phyloP scores from a whole-genome alignment of 2,113 vertebrate genomes.

The Paratilapia polleni region DNA sequence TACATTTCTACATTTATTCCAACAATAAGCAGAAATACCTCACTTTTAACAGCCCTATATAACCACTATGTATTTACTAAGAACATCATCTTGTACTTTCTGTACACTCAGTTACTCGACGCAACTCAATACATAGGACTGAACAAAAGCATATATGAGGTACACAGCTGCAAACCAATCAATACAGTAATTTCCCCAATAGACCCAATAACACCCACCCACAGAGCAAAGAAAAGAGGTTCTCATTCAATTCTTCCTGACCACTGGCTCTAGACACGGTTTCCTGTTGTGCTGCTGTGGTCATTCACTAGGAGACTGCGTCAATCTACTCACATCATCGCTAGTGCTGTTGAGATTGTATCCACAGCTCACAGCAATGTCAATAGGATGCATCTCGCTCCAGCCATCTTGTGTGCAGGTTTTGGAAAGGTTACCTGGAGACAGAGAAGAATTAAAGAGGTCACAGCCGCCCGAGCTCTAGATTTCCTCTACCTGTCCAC shows the following conservation, averaged over 20 bases:
- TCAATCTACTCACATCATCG: conserved; percentile 83
- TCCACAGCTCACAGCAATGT: conserved; percentile 85
- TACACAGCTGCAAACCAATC: conserved; percentile 2
- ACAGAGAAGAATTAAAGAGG: conserved; percentile 16
- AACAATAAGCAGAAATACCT: neutral
- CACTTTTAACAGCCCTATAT: neutral
- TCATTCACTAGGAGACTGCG: neutral
- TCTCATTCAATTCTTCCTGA: conserved; percentile 30
- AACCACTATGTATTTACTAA: neutral
- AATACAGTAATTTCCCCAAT: conserved; percentile 24
- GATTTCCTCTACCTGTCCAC: neutral
- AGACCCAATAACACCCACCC: conserved; percentile 4
- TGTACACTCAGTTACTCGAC: neutral
- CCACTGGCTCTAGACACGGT: conserved; percentile 19
- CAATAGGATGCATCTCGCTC: conserved; percentile 84
- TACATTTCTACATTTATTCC: neutral
- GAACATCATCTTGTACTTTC: neutral
- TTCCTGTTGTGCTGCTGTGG: conserved; percentile 7
- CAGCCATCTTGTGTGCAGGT: conserved; percentile 90
- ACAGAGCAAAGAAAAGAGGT: conserved; percentile 14
- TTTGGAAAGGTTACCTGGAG: conserved; percentile 89
- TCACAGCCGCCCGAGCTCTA: conserved; percentile 12
- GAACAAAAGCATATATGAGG: neutral
- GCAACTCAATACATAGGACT: neutral
- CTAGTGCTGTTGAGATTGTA: conserved; percentile 80